Percentiles rank a stretch among this genome's conserved stretches.
phyloP scores from a whole-genome alignment of 2,797 vertebrate genomes.

The Nyctalus aviator region DNA sequence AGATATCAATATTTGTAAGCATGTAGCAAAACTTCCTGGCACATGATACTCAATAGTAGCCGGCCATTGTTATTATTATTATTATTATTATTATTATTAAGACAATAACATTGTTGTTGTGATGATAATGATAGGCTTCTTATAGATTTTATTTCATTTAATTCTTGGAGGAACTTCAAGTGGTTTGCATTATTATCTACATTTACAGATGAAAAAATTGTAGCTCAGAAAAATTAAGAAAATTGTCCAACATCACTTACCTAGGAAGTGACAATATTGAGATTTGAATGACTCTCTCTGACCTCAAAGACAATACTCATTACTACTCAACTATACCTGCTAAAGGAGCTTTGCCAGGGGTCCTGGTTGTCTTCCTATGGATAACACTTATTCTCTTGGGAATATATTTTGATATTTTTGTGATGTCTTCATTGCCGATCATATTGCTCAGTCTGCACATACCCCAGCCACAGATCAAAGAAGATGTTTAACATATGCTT shows the following conservation, averaged over 20 bases:
- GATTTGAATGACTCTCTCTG: not conserved
- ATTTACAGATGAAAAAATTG: conserved; percentile 5
- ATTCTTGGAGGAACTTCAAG: not conserved
- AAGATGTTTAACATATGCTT: not conserved
- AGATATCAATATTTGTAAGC: not conserved
- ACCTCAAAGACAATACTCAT: not conserved
- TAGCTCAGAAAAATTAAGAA: not conserved
- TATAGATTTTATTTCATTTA: not conserved
- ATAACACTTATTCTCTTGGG: not conserved
- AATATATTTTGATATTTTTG: not conserved
- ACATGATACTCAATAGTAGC: not conserved
- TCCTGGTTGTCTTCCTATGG: not conserved
- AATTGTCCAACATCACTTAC: not conserved
- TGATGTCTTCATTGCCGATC: not conserved
- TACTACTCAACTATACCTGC: not conserved
- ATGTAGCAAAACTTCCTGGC: not conserved
- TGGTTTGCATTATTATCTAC: not conserved
- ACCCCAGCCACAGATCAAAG: not conserved
- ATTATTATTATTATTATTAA: not conserved
- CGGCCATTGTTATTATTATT: not conserved
- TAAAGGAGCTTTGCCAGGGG: not conserved
- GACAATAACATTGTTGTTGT: not conserved
- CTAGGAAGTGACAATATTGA: not conserved
- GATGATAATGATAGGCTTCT: not conserved
- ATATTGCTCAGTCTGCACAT: not conserved